These are phyloP conservation scores for Cotesia glomerata DNA, from an alignment of 1,140 invertebrate species.

Conservation along the genomic window DNA sequence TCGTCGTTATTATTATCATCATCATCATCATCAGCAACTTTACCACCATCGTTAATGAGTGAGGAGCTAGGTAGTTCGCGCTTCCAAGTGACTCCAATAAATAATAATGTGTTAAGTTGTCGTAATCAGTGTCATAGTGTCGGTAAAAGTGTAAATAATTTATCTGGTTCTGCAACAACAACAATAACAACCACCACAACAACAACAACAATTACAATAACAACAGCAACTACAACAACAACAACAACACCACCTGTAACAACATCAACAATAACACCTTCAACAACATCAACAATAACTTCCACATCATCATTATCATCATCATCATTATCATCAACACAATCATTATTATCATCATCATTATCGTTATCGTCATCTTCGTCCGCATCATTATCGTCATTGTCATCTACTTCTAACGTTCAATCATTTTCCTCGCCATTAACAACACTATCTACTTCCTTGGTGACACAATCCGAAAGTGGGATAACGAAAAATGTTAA, in stretches of 20 bases:
- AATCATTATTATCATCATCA: not conserved
- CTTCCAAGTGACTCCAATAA: slow-evolving; percentile 48
- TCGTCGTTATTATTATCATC: slow-evolving; percentile 31
- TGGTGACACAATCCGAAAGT: slow-evolving; percentile 30
- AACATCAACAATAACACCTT: not conserved
- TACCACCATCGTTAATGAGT: not conserved
- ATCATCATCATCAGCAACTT: too few relatives aligned
- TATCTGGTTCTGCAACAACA: slow-evolving; percentile 23
- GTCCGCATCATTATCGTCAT: slow-evolving; percentile 14
- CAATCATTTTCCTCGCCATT: slow-evolving; percentile 10
- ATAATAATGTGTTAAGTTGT: slow-evolving; percentile 42
- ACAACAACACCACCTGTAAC: not conserved
- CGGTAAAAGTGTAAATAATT: slow-evolving; percentile 54
- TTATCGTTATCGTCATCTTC: slow-evolving; percentile 17
- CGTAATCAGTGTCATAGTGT: slow-evolving; percentile 52
- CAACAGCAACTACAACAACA: slow-evolving; percentile 19
- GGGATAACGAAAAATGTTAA: slow-evolving; percentile 42
- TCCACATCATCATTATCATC: not conserved
- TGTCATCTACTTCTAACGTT: not conserved
- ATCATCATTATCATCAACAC: not conserved
- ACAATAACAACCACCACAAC: not conserved
- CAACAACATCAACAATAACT: slow-evolving; percentile 5
- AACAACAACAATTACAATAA: not conserved
- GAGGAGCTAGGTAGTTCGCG: slow-evolving; percentile 48
- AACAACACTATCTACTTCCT: slow-evolving; percentile 7